These are phyloP conservation scores for Mya arenaria DNA, from an alignment of 1,140 invertebrate genomes.

Conservation along the genomic window DNA sequence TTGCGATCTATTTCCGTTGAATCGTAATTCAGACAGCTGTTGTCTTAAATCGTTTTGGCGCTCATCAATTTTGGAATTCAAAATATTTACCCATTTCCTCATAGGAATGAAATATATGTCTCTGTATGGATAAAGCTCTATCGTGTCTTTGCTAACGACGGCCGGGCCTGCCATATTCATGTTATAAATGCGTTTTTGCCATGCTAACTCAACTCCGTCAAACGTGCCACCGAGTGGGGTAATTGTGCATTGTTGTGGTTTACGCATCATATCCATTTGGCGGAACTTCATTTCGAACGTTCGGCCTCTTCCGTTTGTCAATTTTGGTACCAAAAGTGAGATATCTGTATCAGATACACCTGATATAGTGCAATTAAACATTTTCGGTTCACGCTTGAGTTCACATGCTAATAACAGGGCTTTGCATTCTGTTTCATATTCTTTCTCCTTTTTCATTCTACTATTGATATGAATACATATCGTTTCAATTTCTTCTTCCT, in stretches of 20 bases:
- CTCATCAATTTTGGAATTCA: constrained; percentile 6
- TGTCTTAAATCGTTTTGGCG: constrained; percentile 13
- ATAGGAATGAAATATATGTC: constrained; percentile 12
- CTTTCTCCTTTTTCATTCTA: constrained; percentile 40
- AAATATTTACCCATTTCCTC: constrained; percentile 30
- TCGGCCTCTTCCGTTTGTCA: constrained; percentile 20
- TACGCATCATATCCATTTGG: constrained; percentile 29
- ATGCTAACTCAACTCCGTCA: no score
- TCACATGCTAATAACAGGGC: constrained; percentile 41
- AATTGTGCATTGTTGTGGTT: no score
- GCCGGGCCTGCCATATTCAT: no score
- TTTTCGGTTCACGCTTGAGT: constrained; percentile 45
- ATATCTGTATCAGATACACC: constrained; percentile 44
- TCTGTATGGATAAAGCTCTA: constrained; percentile 34
- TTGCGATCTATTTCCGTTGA: background rate
- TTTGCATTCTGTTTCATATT: constrained; percentile 55
- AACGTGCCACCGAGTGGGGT: no score
- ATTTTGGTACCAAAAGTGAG: constrained; percentile 33
- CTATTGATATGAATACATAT: constrained; percentile 54
- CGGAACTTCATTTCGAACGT: constrained; percentile 39
- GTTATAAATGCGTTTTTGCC: no score
- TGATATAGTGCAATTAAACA: constrained; percentile 48
- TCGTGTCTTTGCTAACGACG: no score
- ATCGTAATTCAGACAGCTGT: background rate
- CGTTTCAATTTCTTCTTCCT: constrained; percentile 39